Evolutionary conservation across 2,797 vertebrate genomes (phyloP).

Genomic region (Bryconaethiops microstoma): DNA sequence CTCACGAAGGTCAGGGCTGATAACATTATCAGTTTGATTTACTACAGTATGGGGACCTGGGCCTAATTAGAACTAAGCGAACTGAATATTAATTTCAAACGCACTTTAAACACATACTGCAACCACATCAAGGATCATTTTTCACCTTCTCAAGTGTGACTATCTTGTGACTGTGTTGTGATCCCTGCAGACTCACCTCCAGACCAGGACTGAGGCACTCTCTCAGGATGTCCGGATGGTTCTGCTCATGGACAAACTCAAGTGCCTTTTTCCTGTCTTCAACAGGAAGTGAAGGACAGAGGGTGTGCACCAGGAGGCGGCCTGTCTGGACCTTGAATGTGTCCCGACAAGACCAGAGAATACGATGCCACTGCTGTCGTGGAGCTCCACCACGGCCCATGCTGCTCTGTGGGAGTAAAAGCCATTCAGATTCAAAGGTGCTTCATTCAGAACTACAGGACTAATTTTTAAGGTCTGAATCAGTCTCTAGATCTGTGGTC

Average conservation of each 20-base stretch:
- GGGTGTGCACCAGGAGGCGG: conserved; percentile 87
- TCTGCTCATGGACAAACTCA: conserved; percentile 85
- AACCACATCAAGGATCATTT: background rate
- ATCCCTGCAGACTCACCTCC: conserved; percentile 78
- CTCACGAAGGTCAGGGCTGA: too few species aligned
- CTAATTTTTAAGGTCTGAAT: too few species aligned
- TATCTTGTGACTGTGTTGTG: background rate
- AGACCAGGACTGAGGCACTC: conserved; percentile 90
- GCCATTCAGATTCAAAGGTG: background rate
- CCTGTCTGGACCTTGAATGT: conserved; percentile 91
- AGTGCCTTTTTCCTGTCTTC: conserved; percentile 87
- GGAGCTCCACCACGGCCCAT: conserved; percentile 78
- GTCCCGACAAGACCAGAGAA: conserved; percentile 90
- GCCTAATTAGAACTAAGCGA: too few species aligned
- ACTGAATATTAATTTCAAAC: too few species aligned
- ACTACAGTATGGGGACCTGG: too few species aligned
- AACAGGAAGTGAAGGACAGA: conserved; percentile 82
- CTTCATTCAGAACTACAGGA: background rate
- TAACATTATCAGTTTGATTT: too few species aligned
- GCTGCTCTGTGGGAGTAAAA: conserved; percentile 68
- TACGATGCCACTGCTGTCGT: conserved; percentile 90
- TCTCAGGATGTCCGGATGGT: conserved; percentile 88
- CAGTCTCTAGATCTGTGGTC: too few species aligned
- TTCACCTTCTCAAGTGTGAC: too few species aligned
- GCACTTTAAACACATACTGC: background rate